Evolutionary conservation across 2,797 vertebrate species (phyloP).

Genomic region (Diceros bicornis): DNA sequence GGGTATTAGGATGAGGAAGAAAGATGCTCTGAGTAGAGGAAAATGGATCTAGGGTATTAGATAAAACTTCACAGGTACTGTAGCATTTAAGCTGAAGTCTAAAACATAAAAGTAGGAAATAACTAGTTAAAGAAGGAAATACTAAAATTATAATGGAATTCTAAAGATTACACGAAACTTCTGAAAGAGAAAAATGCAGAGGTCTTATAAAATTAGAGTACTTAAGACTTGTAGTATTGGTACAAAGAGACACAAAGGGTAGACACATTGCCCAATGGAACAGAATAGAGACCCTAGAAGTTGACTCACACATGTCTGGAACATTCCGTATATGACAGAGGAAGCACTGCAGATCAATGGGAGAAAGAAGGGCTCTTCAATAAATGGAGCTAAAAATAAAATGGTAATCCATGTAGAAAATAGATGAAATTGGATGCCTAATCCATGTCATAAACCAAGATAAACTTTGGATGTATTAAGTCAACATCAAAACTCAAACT

Average conservation of each 20-base stretch:
- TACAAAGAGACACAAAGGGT: neutral
- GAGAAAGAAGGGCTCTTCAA: neutral
- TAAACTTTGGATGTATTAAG: neutral
- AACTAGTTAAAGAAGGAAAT: neutral
- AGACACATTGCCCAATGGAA: neutral
- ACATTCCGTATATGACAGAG: neutral
- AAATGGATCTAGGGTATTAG: neutral
- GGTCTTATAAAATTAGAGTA: neutral
- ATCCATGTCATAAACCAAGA: neutral
- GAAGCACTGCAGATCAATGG: neutral
- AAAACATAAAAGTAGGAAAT: neutral
- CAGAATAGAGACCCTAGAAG: neutral
- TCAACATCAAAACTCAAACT: neutral
- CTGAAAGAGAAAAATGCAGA: neutral
- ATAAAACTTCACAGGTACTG: neutral
- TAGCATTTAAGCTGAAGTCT: neutral
- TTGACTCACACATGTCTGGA: neutral
- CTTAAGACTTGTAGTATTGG: neutral
- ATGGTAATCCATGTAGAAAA: neutral
- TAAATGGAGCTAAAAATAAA: neutral
- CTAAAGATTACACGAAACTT: neutral
- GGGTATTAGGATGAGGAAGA: neutral
- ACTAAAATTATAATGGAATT: neutral
- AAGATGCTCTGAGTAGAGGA: neutral
- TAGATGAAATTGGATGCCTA: neutral